Evolutionary conservation across 2,797 vertebrate species (phyloP).

Genomic region (Tangara arthus): DNA sequence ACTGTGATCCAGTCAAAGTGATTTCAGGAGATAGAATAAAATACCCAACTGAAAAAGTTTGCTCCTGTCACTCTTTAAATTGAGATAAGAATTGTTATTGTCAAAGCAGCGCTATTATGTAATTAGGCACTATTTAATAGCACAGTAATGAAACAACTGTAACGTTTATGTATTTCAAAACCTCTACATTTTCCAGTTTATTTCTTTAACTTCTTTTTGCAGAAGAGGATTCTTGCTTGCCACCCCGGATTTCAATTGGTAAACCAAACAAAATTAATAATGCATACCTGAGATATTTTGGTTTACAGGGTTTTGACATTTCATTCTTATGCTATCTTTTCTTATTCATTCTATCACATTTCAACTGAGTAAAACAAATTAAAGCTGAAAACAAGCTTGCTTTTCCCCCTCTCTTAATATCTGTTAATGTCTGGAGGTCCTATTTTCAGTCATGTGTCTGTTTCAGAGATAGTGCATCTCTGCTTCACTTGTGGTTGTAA

Average conservation of each 20-base stretch:
- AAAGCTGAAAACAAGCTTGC: neutral
- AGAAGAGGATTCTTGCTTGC: neutral
- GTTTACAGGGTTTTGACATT: neutral
- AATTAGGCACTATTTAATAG: neutral
- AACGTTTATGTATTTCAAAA: neutral
- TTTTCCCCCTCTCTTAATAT: neutral
- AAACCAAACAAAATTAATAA: neutral
- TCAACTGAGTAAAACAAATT: neutral
- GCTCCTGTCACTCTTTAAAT: neutral
- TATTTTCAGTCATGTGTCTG: neutral
- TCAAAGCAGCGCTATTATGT: neutral
- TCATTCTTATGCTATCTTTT: neutral
- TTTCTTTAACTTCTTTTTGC: neutral
- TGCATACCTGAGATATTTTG: neutral
- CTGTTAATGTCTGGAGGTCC: neutral
- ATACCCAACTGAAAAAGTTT: neutral
- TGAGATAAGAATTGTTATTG: neutral
- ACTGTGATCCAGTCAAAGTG: neutral
- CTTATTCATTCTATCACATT: neutral
- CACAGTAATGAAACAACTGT: neutral
- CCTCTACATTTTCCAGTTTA: neutral
- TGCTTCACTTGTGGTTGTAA: neutral
- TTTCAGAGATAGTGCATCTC: neutral
- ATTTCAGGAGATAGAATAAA: neutral
- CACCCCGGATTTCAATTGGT: neutral